Evolutionary conservation across 2,113 vertebrate genomes (phyloP), one percentile per base, ranked within the genome.

Genomic region (Thalassoma bifasciatum): DNA sequence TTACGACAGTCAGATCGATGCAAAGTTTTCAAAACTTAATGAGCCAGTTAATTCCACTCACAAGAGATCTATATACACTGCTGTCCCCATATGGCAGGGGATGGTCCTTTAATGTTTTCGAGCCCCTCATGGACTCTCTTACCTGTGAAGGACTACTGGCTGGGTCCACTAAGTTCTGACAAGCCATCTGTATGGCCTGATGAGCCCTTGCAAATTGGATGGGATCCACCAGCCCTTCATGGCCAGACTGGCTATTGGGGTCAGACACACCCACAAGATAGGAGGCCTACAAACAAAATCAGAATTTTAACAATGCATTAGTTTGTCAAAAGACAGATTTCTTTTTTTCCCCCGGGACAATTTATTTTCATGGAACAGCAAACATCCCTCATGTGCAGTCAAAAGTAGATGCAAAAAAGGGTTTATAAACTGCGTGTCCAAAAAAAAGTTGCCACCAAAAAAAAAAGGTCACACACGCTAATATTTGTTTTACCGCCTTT

Each of bases 171-270:
- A 99, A 86, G 74, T 97, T 99, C 93, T 99, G 97, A 79, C 98
- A 99, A 0, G 98, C 98, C 96, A 98, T 99, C 88, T 99, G 98
- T 91, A 99, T 99, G 0, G 98, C 98, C 77, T 99, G 98, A 83
- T 99, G 97, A 69, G 98, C 98, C 75, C 95, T 93, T 64, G 98
- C 97, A 90, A 99, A 99, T 51, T 99, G 98, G 88, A 99, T 98
- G 5, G 97, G 98, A 83, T 99, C 98, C 59, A 99, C 98, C 0
- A 99, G 94, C 16, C 98, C 98, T 85, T 98, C 97, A 40, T 99
- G 97, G 38, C 98, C 98, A 0, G 97, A 97, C 82, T 98, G 98
- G 84, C 98, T 99, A 81, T 98, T 98, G 1, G 98, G 98, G 85
- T 99, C 98, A 0, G 98, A 99, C 88, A 99, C 96, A 19, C 98